Evolutionary conservation across 2,888 invertebrate genomes (phyloP).

Genomic region (Pantelozetes paolii): DNA sequence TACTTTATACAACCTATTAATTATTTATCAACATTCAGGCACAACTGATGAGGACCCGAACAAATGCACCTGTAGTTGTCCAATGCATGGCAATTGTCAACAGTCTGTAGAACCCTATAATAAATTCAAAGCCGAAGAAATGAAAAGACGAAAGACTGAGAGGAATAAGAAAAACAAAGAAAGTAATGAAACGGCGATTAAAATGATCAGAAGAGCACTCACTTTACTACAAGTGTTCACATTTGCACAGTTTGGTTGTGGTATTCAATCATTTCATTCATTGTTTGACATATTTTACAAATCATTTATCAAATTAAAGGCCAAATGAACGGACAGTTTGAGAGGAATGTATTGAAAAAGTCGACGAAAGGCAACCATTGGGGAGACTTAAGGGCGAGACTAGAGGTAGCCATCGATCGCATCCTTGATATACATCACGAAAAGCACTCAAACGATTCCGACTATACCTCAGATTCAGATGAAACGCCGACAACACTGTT

Average conservation of each 20-base stretch:
- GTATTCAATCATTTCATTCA: constrained; percentile 54
- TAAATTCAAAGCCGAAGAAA: constrained; percentile 19
- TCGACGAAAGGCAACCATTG: constrained; percentile 84
- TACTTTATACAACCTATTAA: too few species aligned
- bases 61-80: constrained; percentile 53
- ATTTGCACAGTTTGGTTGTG: constrained; percentile 86
- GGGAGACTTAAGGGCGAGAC: constrained; percentile 87
- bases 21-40: neutral
- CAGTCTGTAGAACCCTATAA: constrained; percentile 15
- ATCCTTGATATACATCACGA: constrained; percentile 61
- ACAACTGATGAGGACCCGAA: neutral
- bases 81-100: constrained; percentile 51
- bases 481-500: constrained; percentile 50
- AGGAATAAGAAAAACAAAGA: constrained; percentile 22
- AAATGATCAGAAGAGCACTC: constrained; percentile 79
- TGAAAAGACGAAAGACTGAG: constrained; percentile 21
- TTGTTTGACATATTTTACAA: neutral
- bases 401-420: constrained; percentile 78
- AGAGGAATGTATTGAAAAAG: constrained; percentile 75
- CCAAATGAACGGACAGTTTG: constrained; percentile 56
- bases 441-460: constrained; percentile 54
- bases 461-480: constrained; percentile 61
- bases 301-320: neutral
- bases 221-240: constrained; percentile 87
- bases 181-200: constrained; percentile 57